A percentile compares a stretch with the other conserved stretches of the same genome.
Conservation (phyloP, 1,140 invertebrate genomes). For the Dendroctonus valens region DNA sequence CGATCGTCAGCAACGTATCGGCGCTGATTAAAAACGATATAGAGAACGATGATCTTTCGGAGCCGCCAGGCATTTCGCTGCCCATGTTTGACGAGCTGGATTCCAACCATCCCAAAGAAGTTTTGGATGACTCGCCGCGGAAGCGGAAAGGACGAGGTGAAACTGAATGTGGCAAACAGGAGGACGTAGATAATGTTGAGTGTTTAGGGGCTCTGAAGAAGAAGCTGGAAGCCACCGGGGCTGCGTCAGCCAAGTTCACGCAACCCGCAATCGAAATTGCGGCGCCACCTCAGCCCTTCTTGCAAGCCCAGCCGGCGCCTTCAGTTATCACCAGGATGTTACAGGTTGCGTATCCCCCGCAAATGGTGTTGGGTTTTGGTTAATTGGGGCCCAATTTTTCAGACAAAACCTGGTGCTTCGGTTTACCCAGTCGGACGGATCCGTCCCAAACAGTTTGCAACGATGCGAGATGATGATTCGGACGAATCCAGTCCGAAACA, state of each 20-base stretch:
- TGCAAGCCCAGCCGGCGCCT: constrained; percentile 50
- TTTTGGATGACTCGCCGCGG: constrained; percentile 7
- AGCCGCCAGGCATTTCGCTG: constrained; percentile 42
- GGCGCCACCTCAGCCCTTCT: constrained; percentile 52
- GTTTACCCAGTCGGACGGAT: constrained; percentile 39
- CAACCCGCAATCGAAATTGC: constrained; percentile 44
- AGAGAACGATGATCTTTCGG: constrained; percentile 43
- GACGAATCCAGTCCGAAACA: constrained; percentile 19
- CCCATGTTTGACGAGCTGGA: constrained; percentile 41
- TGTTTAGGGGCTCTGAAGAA: constrained; percentile 27
- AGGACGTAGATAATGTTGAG: constrained; percentile 16
- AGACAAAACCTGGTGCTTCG: constrained; percentile 31
- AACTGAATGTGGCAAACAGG: constrained; percentile 27
- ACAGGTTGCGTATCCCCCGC: constrained; percentile 42
- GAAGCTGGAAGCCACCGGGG: constrained; percentile 35
- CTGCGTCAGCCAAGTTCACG: constrained; percentile 14
- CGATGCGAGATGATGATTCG: constrained; percentile 39
- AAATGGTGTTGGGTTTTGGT: neutral
- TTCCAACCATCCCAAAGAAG: neutral
- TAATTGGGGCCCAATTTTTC: neutral
- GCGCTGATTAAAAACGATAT: constrained; percentile 37
- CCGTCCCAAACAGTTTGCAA: constrained; percentile 43
- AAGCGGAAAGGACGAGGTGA: constrained; percentile 35
- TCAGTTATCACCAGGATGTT: constrained; percentile 66
- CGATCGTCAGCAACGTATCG: constrained; percentile 32